Base-by-base conservation (phyloP, 2,888 invertebrate species). In the Tipula confusa region DNA sequence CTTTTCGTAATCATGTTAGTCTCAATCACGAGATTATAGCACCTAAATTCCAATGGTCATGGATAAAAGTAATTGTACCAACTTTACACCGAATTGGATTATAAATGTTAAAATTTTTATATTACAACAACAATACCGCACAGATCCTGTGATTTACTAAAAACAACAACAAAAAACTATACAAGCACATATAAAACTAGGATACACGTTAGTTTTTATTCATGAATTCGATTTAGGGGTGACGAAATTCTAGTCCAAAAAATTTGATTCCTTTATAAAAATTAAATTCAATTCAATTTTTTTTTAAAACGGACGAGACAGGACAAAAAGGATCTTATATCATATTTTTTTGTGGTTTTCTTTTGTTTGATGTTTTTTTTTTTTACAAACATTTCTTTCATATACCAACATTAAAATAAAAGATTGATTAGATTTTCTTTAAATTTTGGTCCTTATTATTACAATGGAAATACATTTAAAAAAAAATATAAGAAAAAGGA, bases 371-470 rank as follows among this genome's bases (percentile, higher is more conserved):
- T 64, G 64, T 64, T 64, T 64, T 64, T 64, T 36, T 36, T 43
- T 36, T 36, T 36, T 15, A 1, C 15, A 64, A 64, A 64, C 18
- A 24, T 64, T 64, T 64, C 64, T 64, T 64, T 64, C 24, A 64
- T 64, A 6, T 24, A 5, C 18, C 18, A 64, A 64, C 64, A 24
- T 64, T 64, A 64, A 64, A 64, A 24, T 64, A 64, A 64, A 64
- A 64, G 64, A 64, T 64, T 64, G 64, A 64, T 64, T 64, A 64
- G 64, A 64, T 64, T 64, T 64, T 64, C 64, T 64, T 64, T 64
- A 64, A 24, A 9, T 24, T 2, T 24, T 3, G 15, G 24, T 64
- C 64, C 64, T 64, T 64, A 64, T 64, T 64, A 64, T 64, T 24
- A 64, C 64, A 64, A 64, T 64, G 24, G 64, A 5, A 36, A 43